A percentile compares a stretch with the other conserved stretches of the same genome.
Conservation (phyloP, 2,797 vertebrate species). For the Calcarius lapponicus region DNA sequence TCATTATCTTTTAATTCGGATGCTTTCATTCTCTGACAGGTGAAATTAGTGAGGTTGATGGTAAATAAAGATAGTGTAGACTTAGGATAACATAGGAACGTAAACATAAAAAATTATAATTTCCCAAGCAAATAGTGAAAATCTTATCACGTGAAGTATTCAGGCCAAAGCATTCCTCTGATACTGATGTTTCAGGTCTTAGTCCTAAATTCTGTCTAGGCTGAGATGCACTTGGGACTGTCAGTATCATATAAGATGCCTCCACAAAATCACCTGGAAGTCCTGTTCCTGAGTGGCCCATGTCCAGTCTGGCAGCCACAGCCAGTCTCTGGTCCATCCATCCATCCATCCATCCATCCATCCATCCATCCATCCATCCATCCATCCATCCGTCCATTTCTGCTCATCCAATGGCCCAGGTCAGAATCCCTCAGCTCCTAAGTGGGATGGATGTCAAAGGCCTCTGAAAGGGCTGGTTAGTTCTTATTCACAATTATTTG, state of each 20-base stretch:
- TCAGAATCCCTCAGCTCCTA: neutral
- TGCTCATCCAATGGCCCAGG: neutral
- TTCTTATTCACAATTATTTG: neutral
- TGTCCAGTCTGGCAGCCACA: neutral
- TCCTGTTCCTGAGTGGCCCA: fast-evolving
- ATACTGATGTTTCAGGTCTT: neutral
- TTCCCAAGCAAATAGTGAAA: neutral
- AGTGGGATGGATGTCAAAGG: neutral
- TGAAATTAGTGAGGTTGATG: constrained; percentile 21
- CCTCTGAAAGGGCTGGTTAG: neutral
- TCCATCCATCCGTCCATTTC: neutral
- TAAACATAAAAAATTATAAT: neutral
- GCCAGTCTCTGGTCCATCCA: neutral
- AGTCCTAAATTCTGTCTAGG: neutral
- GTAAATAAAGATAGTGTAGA: neutral
- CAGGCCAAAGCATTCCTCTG: neutral
- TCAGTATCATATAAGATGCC: neutral
- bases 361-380: no score
- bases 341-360: no score
- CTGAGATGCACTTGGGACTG: neutral
- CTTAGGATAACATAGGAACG: neutral
- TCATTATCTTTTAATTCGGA: neutral
- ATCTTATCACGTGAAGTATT: neutral
- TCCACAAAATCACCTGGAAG: neutral
- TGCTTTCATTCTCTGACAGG: constrained; percentile 14